phyloP scores from a whole-genome alignment of 2,113 vertebrate genomes.

The Myocastor coypus region DNA sequence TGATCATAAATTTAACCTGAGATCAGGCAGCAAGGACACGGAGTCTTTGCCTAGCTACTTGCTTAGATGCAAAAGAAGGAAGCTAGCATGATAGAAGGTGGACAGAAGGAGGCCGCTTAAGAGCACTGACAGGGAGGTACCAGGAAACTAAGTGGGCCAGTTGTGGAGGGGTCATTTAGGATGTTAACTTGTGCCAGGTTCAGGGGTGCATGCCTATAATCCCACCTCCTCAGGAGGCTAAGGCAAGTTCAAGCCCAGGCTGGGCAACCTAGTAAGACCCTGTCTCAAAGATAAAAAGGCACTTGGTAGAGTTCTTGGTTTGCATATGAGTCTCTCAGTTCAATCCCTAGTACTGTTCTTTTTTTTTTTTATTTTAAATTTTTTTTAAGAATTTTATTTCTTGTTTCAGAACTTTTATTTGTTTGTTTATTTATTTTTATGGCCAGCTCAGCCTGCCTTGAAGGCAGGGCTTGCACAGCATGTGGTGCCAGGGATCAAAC shows the following conservation, averaged over 20 bases:
- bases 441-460: too few relatives aligned
- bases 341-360: not conserved
- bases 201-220: not conserved
- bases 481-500: too few relatives aligned
- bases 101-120: not conserved
- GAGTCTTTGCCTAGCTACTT: not conserved
- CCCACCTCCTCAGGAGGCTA: not conserved
- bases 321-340: not conserved
- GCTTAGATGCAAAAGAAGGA: not conserved
- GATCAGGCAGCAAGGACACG: not conserved
- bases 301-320: not conserved
- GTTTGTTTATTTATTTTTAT: too few relatives aligned
- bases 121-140: not conserved
- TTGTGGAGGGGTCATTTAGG: not conserved
- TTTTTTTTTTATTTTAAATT: too few relatives aligned
- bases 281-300: not conserved
- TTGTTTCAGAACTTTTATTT: too few relatives aligned
- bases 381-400: too few relatives aligned
- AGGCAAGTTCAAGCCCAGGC: not conserved
- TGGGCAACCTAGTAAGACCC: not conserved
- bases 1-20: not conserved
- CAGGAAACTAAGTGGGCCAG: not conserved
- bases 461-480: too few relatives aligned
- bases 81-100: not conserved
- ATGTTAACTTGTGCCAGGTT: not conserved